Base-by-base conservation (phyloP, 2,113 vertebrate species). In the Myodes glareolus region DNA sequence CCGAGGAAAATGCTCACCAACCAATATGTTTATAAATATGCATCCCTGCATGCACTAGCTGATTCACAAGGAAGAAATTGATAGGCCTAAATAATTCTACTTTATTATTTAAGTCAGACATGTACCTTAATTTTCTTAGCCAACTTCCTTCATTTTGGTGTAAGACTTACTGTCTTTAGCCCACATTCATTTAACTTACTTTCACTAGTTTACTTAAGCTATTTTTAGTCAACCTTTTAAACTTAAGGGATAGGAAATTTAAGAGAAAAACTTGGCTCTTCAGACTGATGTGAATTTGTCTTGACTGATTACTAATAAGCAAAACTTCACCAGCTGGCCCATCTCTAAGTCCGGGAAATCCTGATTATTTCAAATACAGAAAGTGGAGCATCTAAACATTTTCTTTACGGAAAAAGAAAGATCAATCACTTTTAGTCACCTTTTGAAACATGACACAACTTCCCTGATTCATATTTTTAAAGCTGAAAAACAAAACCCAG, bases 11-110 rank as follows among this genome's bases (percentile, higher is more conserved):
- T 87, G 29, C 88, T 91, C 81, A 89, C 82, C 58, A 82, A 92
- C 6, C 25, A 90, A 67, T 68, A 23, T 65, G 7, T 90, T 90
- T 85, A 92, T 91, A 97, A 88, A 47, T 92, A 94, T 80, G 65
- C 92, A 88, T 72, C 19, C 76, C n/a, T 92, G 9, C 4, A n/a
- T n/a, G 3, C 11, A 50, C 42, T 75, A 76, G 91, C 76, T 81
- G 68, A 95, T 95, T 97, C 94, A 80, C 11, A 90, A 70, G 70
- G 23, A 94, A 93, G 39, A 95, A 55, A 85, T 85, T 91, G 94
- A 39, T 3, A 90, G 50, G 55, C 17, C 65, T 85, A 97, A 97
- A 90, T 85, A 70, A 47, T 75, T 88, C 58, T 73, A 68, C 85
- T 82, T 91, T 93, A 92, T 90, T 31, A 78, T 65, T 91, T 91